These are phyloP conservation scores for Icerya purchasi DNA, from an alignment of 2,888 invertebrate species.

Conservation along the genomic window DNA sequence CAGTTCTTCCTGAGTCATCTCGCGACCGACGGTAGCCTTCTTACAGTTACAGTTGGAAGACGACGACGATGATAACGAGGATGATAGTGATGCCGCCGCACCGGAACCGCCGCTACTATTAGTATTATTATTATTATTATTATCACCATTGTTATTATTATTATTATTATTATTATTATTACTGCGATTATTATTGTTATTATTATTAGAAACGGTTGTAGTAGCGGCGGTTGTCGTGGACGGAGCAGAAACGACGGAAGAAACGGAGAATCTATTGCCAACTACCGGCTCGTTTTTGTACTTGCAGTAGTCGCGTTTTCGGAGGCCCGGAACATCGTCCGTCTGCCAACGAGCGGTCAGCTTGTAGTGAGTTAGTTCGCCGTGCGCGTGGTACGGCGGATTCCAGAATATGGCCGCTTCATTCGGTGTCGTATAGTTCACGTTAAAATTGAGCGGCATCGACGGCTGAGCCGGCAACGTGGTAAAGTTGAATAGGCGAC, in stretches of 20 bases:
- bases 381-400: constrained; percentile 35
- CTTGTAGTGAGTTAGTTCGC: constrained; percentile 34
- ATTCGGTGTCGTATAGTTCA: constrained; percentile 24
- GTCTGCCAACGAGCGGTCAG: constrained; percentile 22
- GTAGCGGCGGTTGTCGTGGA: background rate
- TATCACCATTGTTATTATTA: background rate
- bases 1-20: background rate
- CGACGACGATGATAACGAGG: too few species aligned
- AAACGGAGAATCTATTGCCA: background rate
- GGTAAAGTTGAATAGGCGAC: constrained; percentile 28
- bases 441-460: constrained; percentile 22
- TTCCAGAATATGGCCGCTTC: constrained; percentile 36
- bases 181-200: background rate
- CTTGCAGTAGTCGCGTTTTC: constrained; percentile 21
- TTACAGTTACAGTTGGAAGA: background rate
- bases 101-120: too few species aligned
- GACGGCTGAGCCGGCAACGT: constrained; percentile 28
- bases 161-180: background rate
- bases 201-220: background rate
- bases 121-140: too few species aligned
- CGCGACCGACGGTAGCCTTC: background rate
- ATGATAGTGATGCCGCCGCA: too few species aligned
- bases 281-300: constrained; percentile 3
- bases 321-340: constrained; percentile 20
- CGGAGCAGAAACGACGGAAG: background rate